These are phyloP conservation scores for Podilymbus podiceps DNA, from an alignment of 2,113 vertebrate species.

Conservation along the genomic window DNA sequence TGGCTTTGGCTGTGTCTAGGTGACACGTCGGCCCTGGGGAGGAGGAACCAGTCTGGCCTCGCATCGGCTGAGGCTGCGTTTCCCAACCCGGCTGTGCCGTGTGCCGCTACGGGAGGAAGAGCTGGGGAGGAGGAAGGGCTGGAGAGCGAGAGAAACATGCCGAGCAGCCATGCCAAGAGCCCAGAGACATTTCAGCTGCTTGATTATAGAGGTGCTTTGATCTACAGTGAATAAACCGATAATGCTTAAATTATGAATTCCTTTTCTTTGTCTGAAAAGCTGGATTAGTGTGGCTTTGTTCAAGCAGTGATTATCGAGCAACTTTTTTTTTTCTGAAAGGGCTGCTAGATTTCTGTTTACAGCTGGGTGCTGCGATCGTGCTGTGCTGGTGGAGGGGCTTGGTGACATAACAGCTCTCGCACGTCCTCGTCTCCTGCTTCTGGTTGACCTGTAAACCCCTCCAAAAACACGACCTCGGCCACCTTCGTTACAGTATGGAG, in stretches of 20 bases:
- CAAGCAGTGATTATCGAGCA: not conserved
- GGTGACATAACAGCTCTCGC: not conserved
- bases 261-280: slow-evolving; percentile 22
- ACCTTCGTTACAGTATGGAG: accelerated
- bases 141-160: not conserved
- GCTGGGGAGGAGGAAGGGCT: not conserved
- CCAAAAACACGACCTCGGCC: accelerated
- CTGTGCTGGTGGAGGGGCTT: not conserved
- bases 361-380: accelerated
- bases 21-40: not conserved
- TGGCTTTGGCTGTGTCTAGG: not conserved
- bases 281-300: slow-evolving; percentile 1
- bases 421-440: not conserved
- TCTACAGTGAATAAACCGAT: slow-evolving; percentile 19
- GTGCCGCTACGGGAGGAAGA: not conserved
- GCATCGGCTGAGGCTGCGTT: not conserved
- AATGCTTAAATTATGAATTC: slow-evolving; percentile 26
- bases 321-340: not conserved
- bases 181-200: slow-evolving; percentile 1
- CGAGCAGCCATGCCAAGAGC: not conserved
- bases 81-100: not conserved
- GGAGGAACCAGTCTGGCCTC: not conserved
- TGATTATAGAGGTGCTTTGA: slow-evolving; percentile 26
- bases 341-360: not conserved
- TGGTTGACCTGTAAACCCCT: not conserved